Evolutionary conservation across 2,113 vertebrate genomes (phyloP), one percentile per base, ranked within the genome.

Genomic region (Seriola rivoliana): DNA sequence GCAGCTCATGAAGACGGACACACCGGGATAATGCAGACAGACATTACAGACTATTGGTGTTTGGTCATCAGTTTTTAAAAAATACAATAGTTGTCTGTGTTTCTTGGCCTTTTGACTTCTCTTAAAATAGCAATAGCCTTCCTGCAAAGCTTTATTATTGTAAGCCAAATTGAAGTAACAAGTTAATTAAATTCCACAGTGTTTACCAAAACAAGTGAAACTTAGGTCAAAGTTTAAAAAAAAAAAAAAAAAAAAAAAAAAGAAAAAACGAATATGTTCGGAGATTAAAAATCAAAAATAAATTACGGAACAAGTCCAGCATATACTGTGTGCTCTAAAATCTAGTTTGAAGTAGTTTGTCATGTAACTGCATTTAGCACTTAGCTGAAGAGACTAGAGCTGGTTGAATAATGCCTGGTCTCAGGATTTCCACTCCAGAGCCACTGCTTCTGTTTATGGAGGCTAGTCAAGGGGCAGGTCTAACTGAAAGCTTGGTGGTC

Each of bases 401-500:
- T 29, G 42, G 50, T 62, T 5, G 5, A 50, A 6, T 25, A 48
- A 55, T 12, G 59, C 10, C 40, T 13, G 0, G 16, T 58, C 17
- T 67, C 23, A 52, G 55, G 21, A 59, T 38, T 75, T 72, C 46
- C 59, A 25, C 64, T 62, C 23, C 12, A 57, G 40, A 70, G 23
- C 14, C 38, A 12, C 48, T 1, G 44, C 25, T 21, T n/a, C 66
- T 40, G 13, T 66, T 69, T 44, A 42, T 21, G 16, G 58, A 58
- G 7, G 21, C n/a, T 3, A 21, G 42, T 62, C 12, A 21, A 64
- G 19, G 14, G 8, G 58, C 34, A 46, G 52, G 50, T 62, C 67
- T 11, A 21, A 25, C 60, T 58, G 67, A 42, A 44, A 21, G 40
- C 73, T 48, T 50, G 87, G 81, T 84, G 90, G 82, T 91, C 88